Conservation (phyloP, 1,140 invertebrate genomes). For the Nasonia longicornis region DNA sequence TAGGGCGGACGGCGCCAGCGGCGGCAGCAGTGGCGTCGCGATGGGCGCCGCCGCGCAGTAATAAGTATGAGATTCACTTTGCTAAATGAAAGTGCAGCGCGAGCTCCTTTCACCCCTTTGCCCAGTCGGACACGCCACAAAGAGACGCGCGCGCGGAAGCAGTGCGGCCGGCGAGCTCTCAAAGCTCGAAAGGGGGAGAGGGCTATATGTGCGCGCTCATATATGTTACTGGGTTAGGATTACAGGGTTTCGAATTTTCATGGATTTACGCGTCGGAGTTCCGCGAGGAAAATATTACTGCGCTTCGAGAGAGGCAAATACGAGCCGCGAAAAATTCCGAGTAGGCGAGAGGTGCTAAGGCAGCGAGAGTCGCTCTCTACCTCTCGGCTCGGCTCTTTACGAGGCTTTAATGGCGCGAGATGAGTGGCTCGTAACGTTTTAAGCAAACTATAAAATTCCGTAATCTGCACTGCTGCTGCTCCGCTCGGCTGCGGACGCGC, state of each 20-base stretch:
- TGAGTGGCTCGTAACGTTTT: conserved; percentile 35
- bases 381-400: conserved; percentile 22
- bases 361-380: not conserved
- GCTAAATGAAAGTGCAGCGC: conserved; percentile 21
- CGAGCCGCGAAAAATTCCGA: not conserved
- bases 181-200: not conserved
- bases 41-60: not conserved
- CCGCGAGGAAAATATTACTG: conserved; percentile 5
- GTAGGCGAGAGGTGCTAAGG: conserved; percentile 7
- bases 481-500: not conserved
- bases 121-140: no score
- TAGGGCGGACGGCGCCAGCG: not conserved
- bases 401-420: conserved; percentile 36
- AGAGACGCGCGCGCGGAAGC: not conserved
- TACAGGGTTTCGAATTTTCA: not conserved
- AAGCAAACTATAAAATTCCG: conserved; percentile 40
- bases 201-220: not conserved
- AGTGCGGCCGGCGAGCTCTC: not conserved
- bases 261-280: not conserved
- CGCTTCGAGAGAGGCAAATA: not conserved
- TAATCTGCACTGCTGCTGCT: conserved; percentile 17
- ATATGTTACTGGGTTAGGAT: not conserved
- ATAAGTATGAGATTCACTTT: conserved; percentile 39
- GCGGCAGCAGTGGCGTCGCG: not conserved
- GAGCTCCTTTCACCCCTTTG: not conserved